Base-by-base conservation (phyloP, 2,888 invertebrate species). In the Eulithis testata region DNA sequence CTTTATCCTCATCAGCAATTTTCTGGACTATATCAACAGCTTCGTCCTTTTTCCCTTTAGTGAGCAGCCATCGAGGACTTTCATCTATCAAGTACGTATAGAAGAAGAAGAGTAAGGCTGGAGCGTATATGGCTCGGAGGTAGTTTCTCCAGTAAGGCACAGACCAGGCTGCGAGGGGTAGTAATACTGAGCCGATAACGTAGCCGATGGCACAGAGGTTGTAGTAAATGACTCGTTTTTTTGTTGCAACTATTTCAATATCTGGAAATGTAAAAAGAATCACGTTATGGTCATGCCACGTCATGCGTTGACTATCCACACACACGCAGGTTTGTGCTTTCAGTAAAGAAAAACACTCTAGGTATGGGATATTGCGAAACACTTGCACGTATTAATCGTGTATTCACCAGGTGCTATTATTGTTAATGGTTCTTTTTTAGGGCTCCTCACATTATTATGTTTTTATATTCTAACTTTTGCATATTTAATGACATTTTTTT, bases 1-100 rank as follows among this genome's bases (percentile, higher is more conserved):
- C 76, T 57, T 88, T 88, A 57, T 89, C 91, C 27, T 74, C 82
- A 61, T 89, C 90, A 0, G 96, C 95, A 14, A 96, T 94, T 73
- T 93, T 94, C 11, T 93, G 86, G 52, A 96, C 83, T n/a, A 96
- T 94, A 2, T 80, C 81, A 66, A 95, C 91, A 0, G 96, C 96
- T 77, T 95, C 91, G 0, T 95, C 94, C 66, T 94, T 94, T 69
- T 94, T 93, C 4, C 95, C 95, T 81, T 95, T 95, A 21, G 95
- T 95, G n/a, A 97, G 85, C 4, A 97, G 90, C 97, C 97, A 97
- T 77, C 97, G 93, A n/a, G 96, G 94, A 59, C 96, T 96, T 85
- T 96, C 96, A 5, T 96, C 96, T 49, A 96, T 85, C 0, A 95
- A 75, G 92, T 95, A 95, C 52, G 94, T 93, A 76, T 96, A 96